Evolutionary conservation across 2,888 invertebrate genomes (phyloP), one percentile per base, ranked within the genome.

Genomic region (Tinea pellionella): DNA sequence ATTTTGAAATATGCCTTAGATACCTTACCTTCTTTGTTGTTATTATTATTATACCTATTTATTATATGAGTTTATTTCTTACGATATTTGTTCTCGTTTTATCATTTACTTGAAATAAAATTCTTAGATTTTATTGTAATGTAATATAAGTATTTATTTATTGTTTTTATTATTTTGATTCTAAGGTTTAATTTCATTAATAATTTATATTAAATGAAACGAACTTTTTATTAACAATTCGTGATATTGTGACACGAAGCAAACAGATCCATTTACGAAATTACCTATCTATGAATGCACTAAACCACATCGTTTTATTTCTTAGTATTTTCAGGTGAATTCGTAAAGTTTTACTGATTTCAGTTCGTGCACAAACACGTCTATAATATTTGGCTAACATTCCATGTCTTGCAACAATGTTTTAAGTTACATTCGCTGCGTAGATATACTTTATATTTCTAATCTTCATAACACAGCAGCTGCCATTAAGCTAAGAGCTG

Each of bases 1-100:
- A 69, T 73, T 74, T 75, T 73, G 71, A 75, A 78, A 78, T 78
- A 76, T 72, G 70, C 64, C 68, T 69, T 63, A 62, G 62, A 64
- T 42, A 43, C 16, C 18, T n/a, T 37, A 37, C 37, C 37, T 37
- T 37, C 37, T n/a, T 37, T 37, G 37, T 37, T 37, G 37, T 6
- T 61, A 19, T 61, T 43, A 19, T 61, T 43, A 55, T 61, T 57
- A 60, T 60, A 60, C 41, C 32, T 47, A 19, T 29, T n/a, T 55
- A 55, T 37, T 55, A 55, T 55, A 18, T 19, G 18, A 19, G 24
- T 55, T 19, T 37, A 9, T 9, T 37, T 2, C 2, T 2, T 37
- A 37, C 37, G 3, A n/a, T 9, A 37, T 37, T 37, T n/a, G 9
- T 37, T 37, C n/a, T n/a, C 37, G 3, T 6, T n/a, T n/a, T 9